Conservation (phyloP, 1,140 invertebrate species). For the Tetramorium parvispinum region DNA sequence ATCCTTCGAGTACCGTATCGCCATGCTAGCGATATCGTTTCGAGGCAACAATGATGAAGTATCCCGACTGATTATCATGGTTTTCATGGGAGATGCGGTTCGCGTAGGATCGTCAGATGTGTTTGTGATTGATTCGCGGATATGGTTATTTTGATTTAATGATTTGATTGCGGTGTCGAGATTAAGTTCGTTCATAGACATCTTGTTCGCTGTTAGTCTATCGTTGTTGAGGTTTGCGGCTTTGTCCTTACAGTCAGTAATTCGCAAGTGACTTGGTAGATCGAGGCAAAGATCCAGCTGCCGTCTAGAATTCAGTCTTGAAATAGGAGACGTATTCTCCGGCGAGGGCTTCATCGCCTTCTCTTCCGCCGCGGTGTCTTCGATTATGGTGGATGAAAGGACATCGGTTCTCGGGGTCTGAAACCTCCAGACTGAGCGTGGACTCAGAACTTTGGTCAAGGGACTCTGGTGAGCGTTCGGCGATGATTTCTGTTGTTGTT, state of each 20-base stretch:
- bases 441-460: slow-evolving; percentile 89
- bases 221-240: not conserved
- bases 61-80: not conserved
- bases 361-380: slow-evolving; percentile 87
- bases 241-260: not conserved
- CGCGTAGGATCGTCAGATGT: not conserved
- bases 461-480: slow-evolving; percentile 87
- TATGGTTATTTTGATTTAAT: not conserved
- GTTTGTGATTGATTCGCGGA: not conserved
- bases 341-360: slow-evolving; percentile 83
- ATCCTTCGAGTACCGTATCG: slow-evolving; percentile 13
- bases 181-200: not conserved
- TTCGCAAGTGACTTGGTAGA: slow-evolving; percentile 30
- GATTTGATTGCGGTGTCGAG: not conserved
- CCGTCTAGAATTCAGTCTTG: slow-evolving; percentile 69
- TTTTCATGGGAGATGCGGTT: not conserved
- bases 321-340: slow-evolving; percentile 74
- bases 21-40: not conserved
- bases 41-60: not conserved
- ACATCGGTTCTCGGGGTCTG: slow-evolving; percentile 92
- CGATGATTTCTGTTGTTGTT: slow-evolving; percentile 74
- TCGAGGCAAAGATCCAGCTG: slow-evolving; percentile 73
- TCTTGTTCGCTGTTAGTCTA: not conserved
- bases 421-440: slow-evolving; percentile 90
- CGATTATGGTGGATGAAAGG: slow-evolving; percentile 93